These are phyloP conservation scores for Bufotes viridis DNA, from an alignment of 2,797 vertebrate genomes.

Conservation along the genomic window DNA sequence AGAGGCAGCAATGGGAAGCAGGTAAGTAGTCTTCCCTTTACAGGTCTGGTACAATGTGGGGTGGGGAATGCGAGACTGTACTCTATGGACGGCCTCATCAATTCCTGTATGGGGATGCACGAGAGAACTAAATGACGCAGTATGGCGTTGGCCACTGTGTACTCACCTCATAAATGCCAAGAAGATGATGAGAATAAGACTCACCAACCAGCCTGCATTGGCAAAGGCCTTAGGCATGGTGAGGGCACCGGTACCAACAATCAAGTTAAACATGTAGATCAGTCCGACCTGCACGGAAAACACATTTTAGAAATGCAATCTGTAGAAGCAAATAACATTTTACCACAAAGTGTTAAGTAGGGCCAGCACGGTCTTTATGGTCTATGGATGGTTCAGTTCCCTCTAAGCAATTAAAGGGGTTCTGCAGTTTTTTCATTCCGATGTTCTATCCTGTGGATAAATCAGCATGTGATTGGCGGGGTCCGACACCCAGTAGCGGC, in stretches of 20 bases:
- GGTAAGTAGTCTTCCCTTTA: too few species aligned
- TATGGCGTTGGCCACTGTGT: neutral
- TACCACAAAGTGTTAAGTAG: neutral
- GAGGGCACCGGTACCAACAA: slow-evolving; percentile 93
- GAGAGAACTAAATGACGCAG: too few species aligned
- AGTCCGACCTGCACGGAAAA: slow-evolving; percentile 84
- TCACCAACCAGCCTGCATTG: slow-evolving; percentile 90
- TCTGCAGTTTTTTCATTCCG: too few species aligned
- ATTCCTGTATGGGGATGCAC: neutral
- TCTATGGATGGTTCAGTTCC: too few species aligned
- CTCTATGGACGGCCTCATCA: neutral
- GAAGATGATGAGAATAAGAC: slow-evolving; percentile 86
- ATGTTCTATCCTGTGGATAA: too few species aligned
- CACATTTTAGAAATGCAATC: neutral
- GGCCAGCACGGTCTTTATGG: too few species aligned
- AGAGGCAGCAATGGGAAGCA: too few species aligned
- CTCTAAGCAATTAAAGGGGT: too few species aligned
- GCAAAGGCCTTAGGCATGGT: slow-evolving; percentile 98
- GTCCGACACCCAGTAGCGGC: too few species aligned
- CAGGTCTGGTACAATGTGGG: too few species aligned
- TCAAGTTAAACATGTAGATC: slow-evolving; percentile 98
- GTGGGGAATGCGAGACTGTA: neutral
- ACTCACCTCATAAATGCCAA: slow-evolving; percentile 94
- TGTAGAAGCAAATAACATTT: neutral
- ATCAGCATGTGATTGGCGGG: too few species aligned